Evolutionary conservation across 2,113 vertebrate genomes (phyloP), one percentile per base, ranked within the genome.

Genomic region (Cyphomyrus discorhynchus): DNA sequence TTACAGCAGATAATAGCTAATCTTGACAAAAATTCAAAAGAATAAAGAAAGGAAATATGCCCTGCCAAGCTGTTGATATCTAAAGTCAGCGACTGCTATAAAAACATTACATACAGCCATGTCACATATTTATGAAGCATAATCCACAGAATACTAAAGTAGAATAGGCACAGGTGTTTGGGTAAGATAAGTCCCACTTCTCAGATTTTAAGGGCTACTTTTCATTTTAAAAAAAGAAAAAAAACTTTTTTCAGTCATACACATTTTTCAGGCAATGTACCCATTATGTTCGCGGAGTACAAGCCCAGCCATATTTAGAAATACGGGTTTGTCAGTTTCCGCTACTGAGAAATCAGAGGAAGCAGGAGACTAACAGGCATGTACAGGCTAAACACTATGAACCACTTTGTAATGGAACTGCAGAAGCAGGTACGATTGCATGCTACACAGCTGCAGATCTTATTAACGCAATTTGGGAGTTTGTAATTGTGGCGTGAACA

Each of bases 81-180:
- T 92, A 58, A 92, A 91, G 89, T 91, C 90, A 88, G 91, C 89
- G 92, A 90, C 77, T 66, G 74, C 91, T 92, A 88, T 90, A 87
- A 93, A 92, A 92, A 91, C 89, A 94, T 95, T 95, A 95, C 91
- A 94, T 95, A 95, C 92, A 91, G 91, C 92, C 94, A 94, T 96
- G 95, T 96, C 95, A 93, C 93, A 92, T 89, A 93, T 94, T 96
- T 95, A 94, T 95, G 93, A 91, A 93, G 89, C 0, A 74, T 46
- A 89, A 94, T 62, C 91, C 86, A 56, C 89, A 93, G 93, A 94
- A 94, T 88, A 74, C 88, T 89, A 92, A 95, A 91, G 88, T 89
- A 92, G 92, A 92, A 50, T 90, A 93, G 90, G 85, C 90, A 93
- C 94, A 95, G 92, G 93, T 95, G 94, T 90, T 92, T 88, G 89